phyloP scores from a whole-genome alignment of 2,797 vertebrate species.

The Enoplosus armatus region DNA sequence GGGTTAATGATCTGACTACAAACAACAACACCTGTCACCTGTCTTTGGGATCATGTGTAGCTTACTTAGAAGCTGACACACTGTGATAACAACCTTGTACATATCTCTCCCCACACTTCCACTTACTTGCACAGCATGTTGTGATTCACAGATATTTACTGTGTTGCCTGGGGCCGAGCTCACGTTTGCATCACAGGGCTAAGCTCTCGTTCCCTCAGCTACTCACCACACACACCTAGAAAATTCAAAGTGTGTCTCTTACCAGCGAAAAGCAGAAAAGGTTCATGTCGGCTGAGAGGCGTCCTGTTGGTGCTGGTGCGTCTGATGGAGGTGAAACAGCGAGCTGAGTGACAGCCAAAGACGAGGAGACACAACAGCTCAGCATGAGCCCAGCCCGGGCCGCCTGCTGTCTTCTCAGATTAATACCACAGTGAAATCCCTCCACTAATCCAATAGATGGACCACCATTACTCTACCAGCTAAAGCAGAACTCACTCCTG shows the following conservation, averaged over 20 bases:
- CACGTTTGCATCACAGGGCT: neutral
- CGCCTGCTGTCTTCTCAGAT: constrained; percentile 91
- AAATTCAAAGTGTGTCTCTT: constrained; percentile 74
- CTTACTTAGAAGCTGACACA: neutral
- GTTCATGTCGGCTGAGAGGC: constrained; percentile 86
- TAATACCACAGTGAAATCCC: constrained; percentile 94
- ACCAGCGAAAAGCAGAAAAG: constrained; percentile 98
- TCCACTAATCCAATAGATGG: constrained; percentile 94
- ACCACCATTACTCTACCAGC: constrained; percentile 88
- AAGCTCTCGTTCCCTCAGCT: neutral
- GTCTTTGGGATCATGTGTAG: neutral
- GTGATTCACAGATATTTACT: neutral
- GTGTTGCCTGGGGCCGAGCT: neutral
- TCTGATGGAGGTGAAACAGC: constrained; percentile 46
- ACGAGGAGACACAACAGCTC: constrained; percentile 73
- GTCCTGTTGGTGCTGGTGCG: constrained; percentile 15
- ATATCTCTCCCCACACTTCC: neutral
- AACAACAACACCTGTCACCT: neutral
- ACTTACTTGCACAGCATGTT: neutral
- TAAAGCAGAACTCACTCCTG: constrained; percentile 53
- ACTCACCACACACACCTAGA: constrained; percentile 6
- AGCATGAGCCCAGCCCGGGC: constrained; percentile 77
- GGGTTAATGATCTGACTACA: neutral
- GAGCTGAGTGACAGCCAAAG: constrained; percentile 62
- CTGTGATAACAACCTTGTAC: neutral